Evolutionary conservation across 2,113 vertebrate species (phyloP).

Genomic region (Apaloderma vittatum): DNA sequence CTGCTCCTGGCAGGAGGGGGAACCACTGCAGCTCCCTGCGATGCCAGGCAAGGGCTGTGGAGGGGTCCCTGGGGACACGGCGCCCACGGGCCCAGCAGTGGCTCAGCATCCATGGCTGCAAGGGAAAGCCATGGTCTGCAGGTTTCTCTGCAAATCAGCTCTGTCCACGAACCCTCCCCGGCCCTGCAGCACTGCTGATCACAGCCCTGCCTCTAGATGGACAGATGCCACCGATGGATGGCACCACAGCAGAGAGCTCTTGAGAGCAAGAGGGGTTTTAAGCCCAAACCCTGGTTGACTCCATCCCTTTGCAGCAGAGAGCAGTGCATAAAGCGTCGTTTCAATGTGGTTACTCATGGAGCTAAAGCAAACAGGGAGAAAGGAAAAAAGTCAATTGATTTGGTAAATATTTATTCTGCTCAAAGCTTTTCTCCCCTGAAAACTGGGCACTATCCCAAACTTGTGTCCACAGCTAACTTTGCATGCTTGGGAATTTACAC

Average conservation of each 20-base stretch:
- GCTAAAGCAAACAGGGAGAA: constrained; percentile 29
- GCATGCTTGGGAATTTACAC: constrained; percentile 18
- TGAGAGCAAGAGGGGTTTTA: not conserved
- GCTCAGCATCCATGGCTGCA: not conserved
- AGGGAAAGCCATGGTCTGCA: not conserved
- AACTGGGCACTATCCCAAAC: constrained; percentile 37
- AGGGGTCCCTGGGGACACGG: not conserved
- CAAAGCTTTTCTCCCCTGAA: constrained; percentile 35
- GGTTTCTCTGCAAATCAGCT: not conserved
- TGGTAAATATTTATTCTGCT: constrained; percentile 65
- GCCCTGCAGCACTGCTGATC: not conserved
- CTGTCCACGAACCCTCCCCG: not conserved
- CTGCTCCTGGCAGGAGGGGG: not conserved
- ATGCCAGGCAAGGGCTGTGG: not conserved
- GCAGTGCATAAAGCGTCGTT: not conserved
- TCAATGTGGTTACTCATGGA: not conserved
- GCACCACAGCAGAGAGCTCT: not conserved
- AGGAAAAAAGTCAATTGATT: constrained; percentile 32
- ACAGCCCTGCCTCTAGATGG: not conserved
- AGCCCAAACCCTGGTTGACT: not conserved
- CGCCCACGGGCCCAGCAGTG: accelerated
- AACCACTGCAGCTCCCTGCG: not conserved
- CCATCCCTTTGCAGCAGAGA: not conserved
- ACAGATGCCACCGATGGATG: not conserved
- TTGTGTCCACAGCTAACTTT: not conserved